A percentile compares a stretch with the other conserved stretches of the same genome.
phyloP scores from a whole-genome alignment of 2,888 invertebrate genomes.

The Sphaerophoria taeniata region DNA sequence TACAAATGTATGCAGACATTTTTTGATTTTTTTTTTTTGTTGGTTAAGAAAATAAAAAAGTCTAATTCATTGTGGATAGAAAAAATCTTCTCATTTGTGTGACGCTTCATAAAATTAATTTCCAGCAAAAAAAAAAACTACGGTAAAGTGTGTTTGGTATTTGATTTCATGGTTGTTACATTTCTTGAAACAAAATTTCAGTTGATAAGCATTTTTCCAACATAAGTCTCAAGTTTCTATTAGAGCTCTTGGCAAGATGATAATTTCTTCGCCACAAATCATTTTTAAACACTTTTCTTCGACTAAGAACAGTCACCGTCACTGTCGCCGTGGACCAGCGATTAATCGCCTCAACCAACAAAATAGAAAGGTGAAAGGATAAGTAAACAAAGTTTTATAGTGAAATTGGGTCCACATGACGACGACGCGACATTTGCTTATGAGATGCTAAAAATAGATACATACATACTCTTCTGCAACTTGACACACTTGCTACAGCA shows the following conservation, averaged over 20 bases:
- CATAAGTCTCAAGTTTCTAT: neutral
- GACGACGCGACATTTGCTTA: constrained; percentile 27
- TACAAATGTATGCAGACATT: no score
- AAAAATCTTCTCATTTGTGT: constrained; percentile 14
- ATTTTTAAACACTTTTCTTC: constrained; percentile 30
- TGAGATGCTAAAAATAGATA: constrained; percentile 21
- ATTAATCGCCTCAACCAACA: constrained; percentile 18
- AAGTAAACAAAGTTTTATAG: constrained; percentile 20
- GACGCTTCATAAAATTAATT: constrained; percentile 53
- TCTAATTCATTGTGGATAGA: constrained; percentile 20
- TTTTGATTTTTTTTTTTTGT: no score
- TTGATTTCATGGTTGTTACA: no score
- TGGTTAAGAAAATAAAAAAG: constrained; percentile 21
- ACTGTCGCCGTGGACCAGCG: neutral
- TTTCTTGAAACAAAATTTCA: no score
- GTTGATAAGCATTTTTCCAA: neutral
- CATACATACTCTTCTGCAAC: constrained; percentile 17
- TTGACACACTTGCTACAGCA: constrained; percentile 28
- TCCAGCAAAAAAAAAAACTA: neutral
- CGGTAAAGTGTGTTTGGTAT: no score
- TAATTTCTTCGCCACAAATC: constrained; percentile 28
- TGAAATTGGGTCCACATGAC: constrained; percentile 67
- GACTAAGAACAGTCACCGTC: neutral
- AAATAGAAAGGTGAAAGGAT: constrained; percentile 73
- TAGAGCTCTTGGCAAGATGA: constrained; percentile 29